A percentile compares a stretch with the other conserved stretches of the same genome.
Conservation (phyloP, 1,140 invertebrate genomes). For the Apolygus lucorum region DNA sequence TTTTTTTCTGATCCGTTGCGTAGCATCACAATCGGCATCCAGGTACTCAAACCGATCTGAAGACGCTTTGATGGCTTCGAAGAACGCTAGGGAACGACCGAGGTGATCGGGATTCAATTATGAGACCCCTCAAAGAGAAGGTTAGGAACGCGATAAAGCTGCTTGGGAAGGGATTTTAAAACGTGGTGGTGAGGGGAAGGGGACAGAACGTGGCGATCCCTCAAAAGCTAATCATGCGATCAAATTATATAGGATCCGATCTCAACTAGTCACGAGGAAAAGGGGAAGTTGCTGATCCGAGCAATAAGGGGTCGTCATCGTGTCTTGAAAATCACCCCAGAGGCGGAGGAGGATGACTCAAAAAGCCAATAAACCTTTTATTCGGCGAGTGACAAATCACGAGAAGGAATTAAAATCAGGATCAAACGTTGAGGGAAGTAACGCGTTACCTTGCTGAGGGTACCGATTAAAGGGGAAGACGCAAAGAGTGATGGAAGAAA, state of each 20-base stretch:
- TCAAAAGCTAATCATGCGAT: conserved; percentile 10
- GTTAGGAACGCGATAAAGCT: not conserved
- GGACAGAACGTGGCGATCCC: not conserved
- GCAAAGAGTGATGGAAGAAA: conserved; percentile 7
- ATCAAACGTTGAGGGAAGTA: not conserved
- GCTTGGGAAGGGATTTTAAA: not conserved
- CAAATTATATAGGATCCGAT: conserved; percentile 1
- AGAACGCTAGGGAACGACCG: not conserved
- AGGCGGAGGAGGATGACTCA: not conserved
- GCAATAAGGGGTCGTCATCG: not conserved
- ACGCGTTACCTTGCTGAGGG: not conserved
- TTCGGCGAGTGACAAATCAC: conserved; percentile 10
- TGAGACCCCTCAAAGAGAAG: not conserved
- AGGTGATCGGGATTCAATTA: not conserved
- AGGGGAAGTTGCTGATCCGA: not conserved
- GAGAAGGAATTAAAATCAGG: conserved; percentile 3
- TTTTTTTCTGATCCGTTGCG: too few relatives aligned
- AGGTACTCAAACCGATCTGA: too few relatives aligned
- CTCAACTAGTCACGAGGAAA: conserved; percentile 1
- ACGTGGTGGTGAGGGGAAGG: not conserved
- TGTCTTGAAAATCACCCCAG: not conserved
- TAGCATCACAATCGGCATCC: too few relatives aligned
- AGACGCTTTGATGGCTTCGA: not conserved
- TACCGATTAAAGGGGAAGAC: not conserved
- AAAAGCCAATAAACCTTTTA: not conserved